Conservation (phyloP, 2,797 vertebrate genomes). For the Ataeniobius toweri region DNA sequence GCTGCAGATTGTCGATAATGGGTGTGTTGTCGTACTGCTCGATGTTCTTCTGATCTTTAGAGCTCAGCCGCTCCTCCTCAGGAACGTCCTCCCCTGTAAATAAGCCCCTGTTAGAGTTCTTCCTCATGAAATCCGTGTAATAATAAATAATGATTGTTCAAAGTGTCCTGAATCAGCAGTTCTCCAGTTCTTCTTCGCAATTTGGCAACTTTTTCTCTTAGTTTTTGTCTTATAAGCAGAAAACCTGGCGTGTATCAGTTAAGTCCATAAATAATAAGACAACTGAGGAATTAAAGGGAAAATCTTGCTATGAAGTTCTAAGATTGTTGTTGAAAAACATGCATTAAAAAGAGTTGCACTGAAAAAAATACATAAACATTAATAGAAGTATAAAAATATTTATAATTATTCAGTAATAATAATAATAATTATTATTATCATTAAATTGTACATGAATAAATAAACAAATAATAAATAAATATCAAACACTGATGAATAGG, state of each 20-base stretch:
- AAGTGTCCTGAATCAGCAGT: neutral
- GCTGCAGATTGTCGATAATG: constrained; percentile 83
- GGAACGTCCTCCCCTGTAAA: constrained; percentile 88
- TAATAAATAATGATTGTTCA: neutral
- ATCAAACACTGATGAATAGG: no score
- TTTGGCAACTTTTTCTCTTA: neutral
- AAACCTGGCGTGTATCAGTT: neutral
- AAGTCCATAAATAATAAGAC: no score
- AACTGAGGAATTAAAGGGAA: neutral
- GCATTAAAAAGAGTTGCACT: neutral
- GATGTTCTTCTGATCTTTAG: constrained; percentile 86
- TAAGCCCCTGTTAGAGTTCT: no score
- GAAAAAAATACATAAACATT: neutral
- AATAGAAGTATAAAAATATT: no score
- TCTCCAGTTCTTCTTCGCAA: neutral
- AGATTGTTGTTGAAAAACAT: neutral
- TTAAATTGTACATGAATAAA: no score
- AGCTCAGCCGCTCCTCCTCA: constrained; percentile 87
- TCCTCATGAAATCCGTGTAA: neutral
- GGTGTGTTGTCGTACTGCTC: constrained; percentile 87
- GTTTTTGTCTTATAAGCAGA: neutral
- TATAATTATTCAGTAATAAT: no score
- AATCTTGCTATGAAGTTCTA: neutral
- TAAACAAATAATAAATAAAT: no score
- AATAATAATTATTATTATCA: no score